Evolutionary conservation across 2,888 invertebrate genomes (phyloP).

Genomic region (Polia nebulosa): DNA sequence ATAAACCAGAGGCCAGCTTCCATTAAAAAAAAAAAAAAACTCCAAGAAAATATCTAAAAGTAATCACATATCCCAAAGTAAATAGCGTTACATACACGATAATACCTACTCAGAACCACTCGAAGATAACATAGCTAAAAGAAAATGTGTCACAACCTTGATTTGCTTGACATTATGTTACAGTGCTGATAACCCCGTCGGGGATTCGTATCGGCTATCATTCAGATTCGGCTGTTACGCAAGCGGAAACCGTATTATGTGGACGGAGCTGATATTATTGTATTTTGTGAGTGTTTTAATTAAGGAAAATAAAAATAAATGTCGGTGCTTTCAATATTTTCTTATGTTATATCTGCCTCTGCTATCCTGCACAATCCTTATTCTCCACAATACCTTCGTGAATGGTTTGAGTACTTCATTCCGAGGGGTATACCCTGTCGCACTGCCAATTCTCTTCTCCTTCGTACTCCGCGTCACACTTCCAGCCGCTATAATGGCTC

Average conservation of each 20-base stretch:
- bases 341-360: no score
- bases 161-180: constrained; percentile 76
- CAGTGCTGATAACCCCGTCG: constrained; percentile 84
- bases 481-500: no score
- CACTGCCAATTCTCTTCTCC: no score
- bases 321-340: no score
- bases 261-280: constrained; percentile 30
- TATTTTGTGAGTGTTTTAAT: constrained; percentile 9
- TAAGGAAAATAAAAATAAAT: no score
- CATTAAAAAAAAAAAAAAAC: neutral
- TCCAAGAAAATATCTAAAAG: constrained; percentile 27
- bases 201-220: constrained; percentile 81
- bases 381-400: no score
- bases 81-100: constrained; percentile 27
- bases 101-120: constrained; percentile 69
- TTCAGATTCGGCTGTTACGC: constrained; percentile 82
- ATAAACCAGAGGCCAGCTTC: no score
- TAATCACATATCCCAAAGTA: constrained; percentile 43
- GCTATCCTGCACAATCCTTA: no score
- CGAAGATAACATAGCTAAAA: constrained; percentile 79
- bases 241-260: constrained; percentile 76
- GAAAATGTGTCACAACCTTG: constrained; percentile 90
- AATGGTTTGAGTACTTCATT: no score
- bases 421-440: no score
- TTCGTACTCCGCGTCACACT: no score